Evolutionary conservation across 1,140 invertebrate genomes (phyloP), one percentile per base, ranked within the genome.

Genomic region (Neodiprion virginianus): DNA sequence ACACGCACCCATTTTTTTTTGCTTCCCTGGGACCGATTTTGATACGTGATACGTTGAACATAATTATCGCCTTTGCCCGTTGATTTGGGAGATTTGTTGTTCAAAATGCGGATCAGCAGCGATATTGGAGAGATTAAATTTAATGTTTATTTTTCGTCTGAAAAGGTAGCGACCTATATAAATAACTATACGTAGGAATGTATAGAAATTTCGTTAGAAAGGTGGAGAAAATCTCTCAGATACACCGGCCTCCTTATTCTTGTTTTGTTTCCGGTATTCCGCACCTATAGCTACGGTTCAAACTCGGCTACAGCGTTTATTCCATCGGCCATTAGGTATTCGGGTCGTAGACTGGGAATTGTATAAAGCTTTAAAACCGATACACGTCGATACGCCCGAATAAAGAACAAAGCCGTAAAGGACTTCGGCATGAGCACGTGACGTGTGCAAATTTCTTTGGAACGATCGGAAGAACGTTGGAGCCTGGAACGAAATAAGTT

Each of bases 321-420:
- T 61, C 53, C 53, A 61, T 61, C 53, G 53, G 8, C 53, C 53
- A 61, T 61, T 61, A 61, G 53, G 53, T 61, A 61, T 61, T 61
- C 53, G 8, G 53, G 53, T 61, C 53, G 53, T 14, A 12, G 53
- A 61, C n/a, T 61, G 53, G 11, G 53, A 61, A 61, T 61, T 61
- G 53, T 61, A 61, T 17, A 61, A 61, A 61, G 53, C 53, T 8
- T 61, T 8, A 12, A 8, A 61, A 8, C 53, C 53, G 53, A 61
- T 61, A 61, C 53, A 61, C 53, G 53, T 61, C 53, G 53, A 61
- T 61, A 61, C 53, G 53, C 53, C 53, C 11, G 53, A 61, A 61
- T 61, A 61, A 61, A 14, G 53, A 61, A 61, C 53, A 61, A 61
- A 61, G 53, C 28, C 28, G 0, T 40, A 40, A 40, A 40, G 28